Evolutionary conservation across 2,888 invertebrate species (phyloP), one percentile per base, ranked within the genome.

Genomic region (Drosophila longiperda): DNA sequence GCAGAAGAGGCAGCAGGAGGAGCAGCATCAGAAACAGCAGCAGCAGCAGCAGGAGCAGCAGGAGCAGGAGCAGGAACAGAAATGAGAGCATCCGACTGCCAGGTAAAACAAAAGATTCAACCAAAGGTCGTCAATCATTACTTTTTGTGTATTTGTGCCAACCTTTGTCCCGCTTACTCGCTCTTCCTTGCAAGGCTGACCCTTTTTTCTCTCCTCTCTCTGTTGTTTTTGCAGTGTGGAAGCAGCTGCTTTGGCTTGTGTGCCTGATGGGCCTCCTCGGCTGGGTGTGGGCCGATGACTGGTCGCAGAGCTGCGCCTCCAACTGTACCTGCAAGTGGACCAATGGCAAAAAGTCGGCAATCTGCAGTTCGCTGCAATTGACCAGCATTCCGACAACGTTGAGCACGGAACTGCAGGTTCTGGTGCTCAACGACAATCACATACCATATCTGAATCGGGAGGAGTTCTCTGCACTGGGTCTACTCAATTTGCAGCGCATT

Each of bases 291-390:
- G 94, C 95, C 84, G 95, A 96, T 73, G 97, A 97, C 93, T 97
- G 97, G 97, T 97, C 97, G 61, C 91, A 90, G 64, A 97, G 97
- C 93, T 98, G 97, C 93, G 97, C 97, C 89, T 95, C 95, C 80
- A 96, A 96, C 87, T 98, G 98, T 93, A 95, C 96, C 90, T 98
- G 98, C 94, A 98, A 97, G 94, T 98, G 98, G 98, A 96, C 96
- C 50, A 96, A 96, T 73, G 98, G 98, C 74, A 98, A 98, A 93
- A 97, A 97, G 93, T 97, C 97, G 50, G 98, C 97, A 65, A 95
- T 96, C 70, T 98, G 98, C 93, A 95, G 96, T 76, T 96, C 97
- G 90, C 96, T 96, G 81, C 96, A 96, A 83, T 95, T 98, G 82
- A 96, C 96, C 82, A 95, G 96, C 75, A 95, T 98, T 61, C 98